Conservation (phyloP, 2,113 vertebrate genomes). For the Puntigrus tetrazona region DNA sequence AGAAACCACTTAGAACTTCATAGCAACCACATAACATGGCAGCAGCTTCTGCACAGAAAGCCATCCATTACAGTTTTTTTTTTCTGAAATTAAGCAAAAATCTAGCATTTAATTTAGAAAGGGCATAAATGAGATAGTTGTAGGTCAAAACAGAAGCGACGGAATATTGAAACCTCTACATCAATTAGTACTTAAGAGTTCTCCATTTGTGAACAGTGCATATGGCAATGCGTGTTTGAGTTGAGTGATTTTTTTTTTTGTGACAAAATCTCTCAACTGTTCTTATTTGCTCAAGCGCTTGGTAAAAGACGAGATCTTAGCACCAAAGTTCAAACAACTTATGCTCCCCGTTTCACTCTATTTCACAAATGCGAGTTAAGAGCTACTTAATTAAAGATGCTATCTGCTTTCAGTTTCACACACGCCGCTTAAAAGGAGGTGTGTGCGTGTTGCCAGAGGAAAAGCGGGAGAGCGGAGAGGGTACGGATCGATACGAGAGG, state of each 20-base stretch:
- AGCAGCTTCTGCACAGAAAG: neutral
- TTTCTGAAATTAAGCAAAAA: neutral
- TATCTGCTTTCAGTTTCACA: slow-evolving; percentile 42
- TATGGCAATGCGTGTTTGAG: neutral
- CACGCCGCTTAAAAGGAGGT: slow-evolving; percentile 2
- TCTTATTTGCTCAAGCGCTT: slow-evolving; percentile 16
- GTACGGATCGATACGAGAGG: slow-evolving; percentile 49
- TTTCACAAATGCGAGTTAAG: slow-evolving; percentile 49
- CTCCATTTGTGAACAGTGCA: neutral
- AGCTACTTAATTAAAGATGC: slow-evolving; percentile 55
- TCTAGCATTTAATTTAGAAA: neutral
- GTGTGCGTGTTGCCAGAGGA: slow-evolving; percentile 11
- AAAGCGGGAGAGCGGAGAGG: slow-evolving; percentile 18
- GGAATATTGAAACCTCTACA: neutral
- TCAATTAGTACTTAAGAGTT: neutral
- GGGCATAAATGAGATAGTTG: neutral
- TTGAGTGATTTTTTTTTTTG: slow-evolving; percentile 11
- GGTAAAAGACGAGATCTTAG: slow-evolving; percentile 35
- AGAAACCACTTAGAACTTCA: neutral
- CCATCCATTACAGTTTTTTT: neutral
- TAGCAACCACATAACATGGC: neutral
- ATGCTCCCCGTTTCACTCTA: slow-evolving; percentile 32
- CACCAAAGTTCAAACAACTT: slow-evolving; percentile 49
- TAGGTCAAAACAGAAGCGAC: neutral
- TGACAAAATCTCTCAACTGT: slow-evolving; percentile 7